Percentiles rank a stretch among this genome's conserved stretches.
Evolutionary conservation across 2,888 invertebrate genomes (phyloP).

Genomic region (Prosapia bicincta): DNA sequence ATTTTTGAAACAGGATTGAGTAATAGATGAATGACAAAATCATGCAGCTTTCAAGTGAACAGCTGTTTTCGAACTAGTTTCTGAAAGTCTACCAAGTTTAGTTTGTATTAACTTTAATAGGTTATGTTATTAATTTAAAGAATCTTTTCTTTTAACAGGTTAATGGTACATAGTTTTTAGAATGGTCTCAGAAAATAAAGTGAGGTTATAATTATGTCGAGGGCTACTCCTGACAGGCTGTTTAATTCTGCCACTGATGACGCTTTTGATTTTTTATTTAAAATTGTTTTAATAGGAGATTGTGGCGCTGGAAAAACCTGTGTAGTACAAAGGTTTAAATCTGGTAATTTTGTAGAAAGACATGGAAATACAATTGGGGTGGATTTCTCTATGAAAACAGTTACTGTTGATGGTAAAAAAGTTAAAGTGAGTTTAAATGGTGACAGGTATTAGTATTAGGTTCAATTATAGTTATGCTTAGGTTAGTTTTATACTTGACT

Average conservation of each 20-base stretch:
- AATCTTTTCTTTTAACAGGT: background rate
- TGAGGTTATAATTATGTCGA: conserved; percentile 9
- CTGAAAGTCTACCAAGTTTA: background rate
- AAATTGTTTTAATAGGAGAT: conserved; percentile 91
- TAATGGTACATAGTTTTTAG: background rate
- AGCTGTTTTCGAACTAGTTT: background rate
- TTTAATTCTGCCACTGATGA: conserved; percentile 55
- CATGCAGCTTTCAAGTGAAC: background rate
- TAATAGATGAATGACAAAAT: background rate
- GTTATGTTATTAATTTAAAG: background rate
- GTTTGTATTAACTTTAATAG: background rate
- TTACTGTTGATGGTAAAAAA: conserved; percentile 88
- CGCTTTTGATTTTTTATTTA: conserved; percentile 90
- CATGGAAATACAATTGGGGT: conserved; percentile 97
- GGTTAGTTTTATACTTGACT: no score
- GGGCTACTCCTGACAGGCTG: conserved; percentile 14
- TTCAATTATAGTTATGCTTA: no score
- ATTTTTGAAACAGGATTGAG: background rate
- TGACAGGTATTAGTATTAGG: no score
- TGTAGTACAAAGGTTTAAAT: conserved; percentile 93
- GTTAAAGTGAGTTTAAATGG: conserved; percentile 69
- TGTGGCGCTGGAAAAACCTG: conserved; percentile 91
- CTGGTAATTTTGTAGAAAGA: conserved; percentile 91
- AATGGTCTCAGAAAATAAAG: background rate
- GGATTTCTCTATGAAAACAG: conserved; percentile 98